phyloP scores from a whole-genome alignment of 2,888 invertebrate species.

The Drosophila fulvimacula region DNA sequence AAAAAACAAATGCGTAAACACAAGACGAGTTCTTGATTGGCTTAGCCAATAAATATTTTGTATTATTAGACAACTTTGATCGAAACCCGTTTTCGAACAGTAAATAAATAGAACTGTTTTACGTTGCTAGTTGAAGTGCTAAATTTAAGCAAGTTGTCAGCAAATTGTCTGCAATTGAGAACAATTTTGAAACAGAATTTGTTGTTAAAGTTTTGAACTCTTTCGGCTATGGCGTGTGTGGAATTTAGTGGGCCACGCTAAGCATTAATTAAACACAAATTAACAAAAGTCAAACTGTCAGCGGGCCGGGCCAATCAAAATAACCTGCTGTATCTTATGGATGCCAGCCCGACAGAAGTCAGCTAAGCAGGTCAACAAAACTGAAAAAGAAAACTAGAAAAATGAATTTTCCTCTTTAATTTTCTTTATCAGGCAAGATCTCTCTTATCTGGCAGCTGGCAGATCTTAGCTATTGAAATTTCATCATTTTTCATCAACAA shows the following conservation, averaged over 20 bases:
- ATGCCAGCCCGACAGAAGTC: conserved; percentile 33
- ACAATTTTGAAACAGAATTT: not conserved
- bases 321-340: conserved; percentile 66
- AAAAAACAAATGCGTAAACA: conserved; percentile 11
- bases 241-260: conserved; percentile 46
- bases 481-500: conserved; percentile 58
- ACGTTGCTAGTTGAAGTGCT: not conserved
- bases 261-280: conserved; percentile 71
- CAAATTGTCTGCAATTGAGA: not conserved
- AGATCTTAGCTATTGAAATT: conserved; percentile 36
- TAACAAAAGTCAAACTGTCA: conserved; percentile 72
- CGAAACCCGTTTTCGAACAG: conserved; percentile 19
- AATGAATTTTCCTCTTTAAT: conserved; percentile 26
- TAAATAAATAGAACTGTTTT: not conserved
- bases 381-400: conserved; percentile 17
- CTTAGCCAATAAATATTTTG: not conserved
- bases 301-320: conserved; percentile 67
- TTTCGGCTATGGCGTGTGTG: conserved; percentile 17
- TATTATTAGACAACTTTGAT: conserved; percentile 3
- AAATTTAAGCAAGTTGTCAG: not conserved
- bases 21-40: not conserved
- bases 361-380: conserved; percentile 37
- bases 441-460: conserved; percentile 59
- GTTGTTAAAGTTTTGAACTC: not conserved
- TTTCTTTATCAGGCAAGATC: conserved; percentile 45